Conservation (phyloP, 2,113 vertebrate genomes). For the Psophia crepitans region DNA sequence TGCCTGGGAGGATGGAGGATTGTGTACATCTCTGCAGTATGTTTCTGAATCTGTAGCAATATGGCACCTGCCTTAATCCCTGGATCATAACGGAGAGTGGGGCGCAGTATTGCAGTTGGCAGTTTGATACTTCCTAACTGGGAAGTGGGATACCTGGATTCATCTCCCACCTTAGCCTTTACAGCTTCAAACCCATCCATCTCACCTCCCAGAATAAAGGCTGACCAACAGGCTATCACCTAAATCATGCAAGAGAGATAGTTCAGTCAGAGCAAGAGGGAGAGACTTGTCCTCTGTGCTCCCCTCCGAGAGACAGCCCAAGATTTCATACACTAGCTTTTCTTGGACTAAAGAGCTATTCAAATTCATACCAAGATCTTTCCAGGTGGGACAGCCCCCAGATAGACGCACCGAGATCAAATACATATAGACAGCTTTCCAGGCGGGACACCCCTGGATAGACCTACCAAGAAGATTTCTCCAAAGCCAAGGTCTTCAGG, state of each 20-base stretch:
- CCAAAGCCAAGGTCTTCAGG: conserved; percentile 37
- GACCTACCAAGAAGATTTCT: conserved; percentile 56
- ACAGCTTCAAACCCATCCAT: not conserved
- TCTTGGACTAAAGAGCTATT: not conserved
- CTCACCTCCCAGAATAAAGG: not conserved
- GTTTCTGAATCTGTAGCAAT: not conserved
- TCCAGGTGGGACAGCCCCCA: not conserved
- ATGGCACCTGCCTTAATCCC: not conserved
- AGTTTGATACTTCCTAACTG: not conserved
- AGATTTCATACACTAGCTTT: not conserved
- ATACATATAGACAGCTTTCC: not conserved
- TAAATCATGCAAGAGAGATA: not conserved
- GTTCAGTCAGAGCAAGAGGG: not conserved
- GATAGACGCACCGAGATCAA: not conserved
- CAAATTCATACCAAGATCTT: not conserved
- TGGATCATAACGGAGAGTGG: fast-evolving
- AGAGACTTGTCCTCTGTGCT: not conserved
- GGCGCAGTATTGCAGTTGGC: not conserved
- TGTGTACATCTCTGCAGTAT: not conserved
- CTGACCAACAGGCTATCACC: not conserved
- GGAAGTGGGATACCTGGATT: not conserved
- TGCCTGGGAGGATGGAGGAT: not conserved
- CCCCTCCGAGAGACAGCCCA: fast-evolving
- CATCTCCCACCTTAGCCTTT: not conserved
- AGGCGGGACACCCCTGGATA: not conserved